phyloP scores from a whole-genome alignment of 2,113 vertebrate genomes.

The Emydura subglobosa region DNA sequence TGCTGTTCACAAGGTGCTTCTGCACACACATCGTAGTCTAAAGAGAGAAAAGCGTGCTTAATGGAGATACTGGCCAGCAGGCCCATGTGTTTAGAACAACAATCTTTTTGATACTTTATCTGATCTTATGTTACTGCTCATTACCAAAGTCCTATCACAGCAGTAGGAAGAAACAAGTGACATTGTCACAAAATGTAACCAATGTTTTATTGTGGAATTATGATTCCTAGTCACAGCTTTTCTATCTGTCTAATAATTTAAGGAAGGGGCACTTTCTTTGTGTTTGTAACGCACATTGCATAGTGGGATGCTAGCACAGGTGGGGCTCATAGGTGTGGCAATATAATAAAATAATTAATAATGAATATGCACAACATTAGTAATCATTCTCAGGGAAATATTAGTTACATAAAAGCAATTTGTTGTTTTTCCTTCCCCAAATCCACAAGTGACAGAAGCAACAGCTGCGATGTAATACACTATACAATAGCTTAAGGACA shows the following conservation, averaged over 20 bases:
- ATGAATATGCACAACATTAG: not conserved
- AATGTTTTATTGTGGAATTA: not conserved
- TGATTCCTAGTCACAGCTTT: not conserved
- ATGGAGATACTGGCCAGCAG: not conserved
- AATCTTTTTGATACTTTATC: not conserved
- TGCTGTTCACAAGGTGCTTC: constrained; percentile 97
- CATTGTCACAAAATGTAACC: not conserved
- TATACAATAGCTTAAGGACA: not conserved
- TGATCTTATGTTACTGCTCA: not conserved
- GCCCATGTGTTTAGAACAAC: not conserved
- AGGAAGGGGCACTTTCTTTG: not conserved
- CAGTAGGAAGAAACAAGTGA: not conserved
- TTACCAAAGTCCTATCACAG: not conserved
- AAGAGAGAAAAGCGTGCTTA: constrained; percentile 14
- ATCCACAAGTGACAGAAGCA: not conserved
- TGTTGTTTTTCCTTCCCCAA: not conserved
- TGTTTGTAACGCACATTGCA: not conserved
- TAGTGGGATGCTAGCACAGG: not conserved
- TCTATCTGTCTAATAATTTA: not conserved
- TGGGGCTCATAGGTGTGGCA: not conserved
- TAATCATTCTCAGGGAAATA: constrained; percentile 23
- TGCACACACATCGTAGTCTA: constrained; percentile 95
- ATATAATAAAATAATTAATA: not conserved
- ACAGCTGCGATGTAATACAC: not conserved
- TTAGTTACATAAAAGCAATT: not conserved